phyloP scores from a whole-genome alignment of 64 coral and sea anemone species.

The Pocillopora damicornis region DNA sequence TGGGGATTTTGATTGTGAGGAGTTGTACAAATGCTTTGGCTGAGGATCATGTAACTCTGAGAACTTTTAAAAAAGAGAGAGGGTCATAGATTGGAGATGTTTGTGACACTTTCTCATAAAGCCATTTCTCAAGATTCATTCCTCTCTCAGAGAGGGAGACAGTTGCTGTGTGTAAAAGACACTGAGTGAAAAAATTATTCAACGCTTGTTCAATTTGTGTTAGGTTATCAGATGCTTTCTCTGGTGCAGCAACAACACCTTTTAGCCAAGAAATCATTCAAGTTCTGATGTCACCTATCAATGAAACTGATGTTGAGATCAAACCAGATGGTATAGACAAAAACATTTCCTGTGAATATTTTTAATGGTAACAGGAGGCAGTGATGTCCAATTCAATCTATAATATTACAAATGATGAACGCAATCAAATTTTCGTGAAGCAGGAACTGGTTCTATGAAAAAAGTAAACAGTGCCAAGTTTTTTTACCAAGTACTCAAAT shows the following conservation, averaged over 20 bases:
- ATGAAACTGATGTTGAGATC: constrained; percentile 84
- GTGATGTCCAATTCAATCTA: neutral
- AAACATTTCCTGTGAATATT: neutral
- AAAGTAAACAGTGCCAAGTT: too few relatives aligned
- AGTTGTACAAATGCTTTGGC: too few relatives aligned
- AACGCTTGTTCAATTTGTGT: neutral
- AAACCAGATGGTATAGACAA: constrained; percentile 88
- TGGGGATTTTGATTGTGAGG: too few relatives aligned
- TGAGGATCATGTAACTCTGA: too few relatives aligned
- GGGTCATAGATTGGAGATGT: neutral
- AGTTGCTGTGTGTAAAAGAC: too few relatives aligned
- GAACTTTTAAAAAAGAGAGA: too few relatives aligned
- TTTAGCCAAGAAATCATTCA: constrained; percentile 62
- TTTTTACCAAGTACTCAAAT: too few relatives aligned
- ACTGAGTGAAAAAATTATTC: neutral
- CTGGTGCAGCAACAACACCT: constrained; percentile 61
- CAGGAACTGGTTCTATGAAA: too few relatives aligned
- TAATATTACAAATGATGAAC: neutral
- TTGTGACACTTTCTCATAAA: neutral
- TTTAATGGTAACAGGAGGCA: neutral
- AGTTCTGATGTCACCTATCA: constrained; percentile 81
- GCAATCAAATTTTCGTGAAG: too few relatives aligned
- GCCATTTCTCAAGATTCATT: too few relatives aligned
- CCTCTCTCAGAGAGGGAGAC: neutral
- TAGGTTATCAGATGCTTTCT: constrained; percentile 69